phyloP scores from a whole-genome alignment of 2,888 invertebrate species.

The Ecliptopera silaceata region DNA sequence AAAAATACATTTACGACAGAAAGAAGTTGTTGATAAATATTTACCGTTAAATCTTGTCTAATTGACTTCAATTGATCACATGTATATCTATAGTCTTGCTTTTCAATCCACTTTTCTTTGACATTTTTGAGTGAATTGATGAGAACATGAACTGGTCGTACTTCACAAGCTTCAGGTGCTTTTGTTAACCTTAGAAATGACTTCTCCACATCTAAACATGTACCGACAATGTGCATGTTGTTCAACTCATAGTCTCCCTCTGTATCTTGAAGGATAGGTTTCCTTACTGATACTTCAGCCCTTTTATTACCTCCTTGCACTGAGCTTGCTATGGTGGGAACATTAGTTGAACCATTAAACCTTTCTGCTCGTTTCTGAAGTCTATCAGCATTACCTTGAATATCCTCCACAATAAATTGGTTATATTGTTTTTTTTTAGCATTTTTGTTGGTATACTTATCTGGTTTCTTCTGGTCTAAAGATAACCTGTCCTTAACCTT shows the following conservation, averaged over 20 bases:
- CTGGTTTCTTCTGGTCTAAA: slow-evolving; percentile 67
- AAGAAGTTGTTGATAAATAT: slow-evolving; percentile 40
- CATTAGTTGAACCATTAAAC: slow-evolving; percentile 83
- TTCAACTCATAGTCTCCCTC: slow-evolving; percentile 91
- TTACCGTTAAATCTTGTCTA: slow-evolving; percentile 98
- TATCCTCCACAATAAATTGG: slow-evolving; percentile 85
- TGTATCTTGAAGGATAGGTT: slow-evolving; percentile 81
- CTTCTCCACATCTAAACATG: slow-evolving; percentile 97
- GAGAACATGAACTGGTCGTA: slow-evolving; percentile 95
- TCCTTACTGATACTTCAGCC: slow-evolving; percentile 58
- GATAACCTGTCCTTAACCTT: slow-evolving; percentile 84
- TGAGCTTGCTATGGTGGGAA: slow-evolving; percentile 78
- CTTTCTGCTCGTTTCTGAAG: slow-evolving; percentile 95
- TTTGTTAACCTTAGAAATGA: slow-evolving; percentile 97
- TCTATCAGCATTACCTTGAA: slow-evolving; percentile 89
- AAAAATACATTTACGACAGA: no score
- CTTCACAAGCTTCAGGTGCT: slow-evolving; percentile 96
- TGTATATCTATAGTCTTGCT: slow-evolving; percentile 97
- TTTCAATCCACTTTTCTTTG: slow-evolving; percentile 94
- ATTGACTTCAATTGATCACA: slow-evolving; percentile 99
- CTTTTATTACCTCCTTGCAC: slow-evolving; percentile 61
- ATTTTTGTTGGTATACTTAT: slow-evolving; percentile 75
- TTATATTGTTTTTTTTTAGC: slow-evolving; percentile 85
- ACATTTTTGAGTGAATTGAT: slow-evolving; percentile 93
- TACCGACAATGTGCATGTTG: slow-evolving; percentile 96